Conservation (phyloP, 1,140 invertebrate species). For the Microplitis mediator region DNA sequence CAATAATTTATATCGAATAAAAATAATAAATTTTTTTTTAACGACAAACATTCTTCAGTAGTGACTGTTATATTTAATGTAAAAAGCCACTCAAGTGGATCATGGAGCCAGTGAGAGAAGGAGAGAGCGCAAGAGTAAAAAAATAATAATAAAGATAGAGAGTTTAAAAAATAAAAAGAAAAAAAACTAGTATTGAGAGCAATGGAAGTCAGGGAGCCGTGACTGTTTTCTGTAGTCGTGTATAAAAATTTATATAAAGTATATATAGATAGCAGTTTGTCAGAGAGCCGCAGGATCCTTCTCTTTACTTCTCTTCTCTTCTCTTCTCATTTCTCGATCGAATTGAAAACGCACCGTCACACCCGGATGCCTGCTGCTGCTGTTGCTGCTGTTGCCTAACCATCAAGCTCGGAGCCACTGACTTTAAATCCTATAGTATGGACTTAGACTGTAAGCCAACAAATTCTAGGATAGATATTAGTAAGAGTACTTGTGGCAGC, state of each 20-base stretch:
- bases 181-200: conserved; percentile 9
- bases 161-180: no score
- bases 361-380: conserved; percentile 41
- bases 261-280: conserved; percentile 11
- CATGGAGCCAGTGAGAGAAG: not conserved
- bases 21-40: not conserved
- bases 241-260: not conserved
- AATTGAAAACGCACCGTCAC: conserved; percentile 52
- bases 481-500: no score
- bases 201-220: conserved; percentile 21
- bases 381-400: conserved; percentile 16
- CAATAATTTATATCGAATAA: no score
- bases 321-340: conserved; percentile 10
- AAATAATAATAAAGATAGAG: not conserved
- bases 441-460: no score
- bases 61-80: conserved; percentile 14
- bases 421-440: no score
- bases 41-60: not conserved
- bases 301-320: conserved; percentile 8
- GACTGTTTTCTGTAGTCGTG: not conserved
- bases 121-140: not conserved
- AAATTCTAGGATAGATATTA: no score
- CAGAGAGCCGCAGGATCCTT: conserved; percentile 6
- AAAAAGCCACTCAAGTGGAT: conserved; percentile 19
- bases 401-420: not conserved